These are phyloP conservation scores for Dromas ardeola DNA, from an alignment of 2,113 vertebrate genomes.

Conservation along the genomic window DNA sequence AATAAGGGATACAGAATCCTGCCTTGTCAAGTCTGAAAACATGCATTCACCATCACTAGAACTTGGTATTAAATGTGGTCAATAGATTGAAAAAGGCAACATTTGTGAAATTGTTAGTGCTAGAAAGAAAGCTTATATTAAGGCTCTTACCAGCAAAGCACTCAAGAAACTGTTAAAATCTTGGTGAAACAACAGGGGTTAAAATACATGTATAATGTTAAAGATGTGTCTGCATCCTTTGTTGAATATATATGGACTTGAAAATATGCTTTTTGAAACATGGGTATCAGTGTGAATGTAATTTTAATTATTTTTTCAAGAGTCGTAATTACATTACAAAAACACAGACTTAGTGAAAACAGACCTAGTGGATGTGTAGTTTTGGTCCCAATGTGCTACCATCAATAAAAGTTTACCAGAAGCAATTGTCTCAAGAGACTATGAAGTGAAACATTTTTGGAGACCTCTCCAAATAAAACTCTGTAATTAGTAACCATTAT, in stretches of 20 bases:
- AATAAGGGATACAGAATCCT: not conserved
- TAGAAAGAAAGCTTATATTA: not conserved
- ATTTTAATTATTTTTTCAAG: not conserved
- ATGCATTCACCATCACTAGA: not conserved
- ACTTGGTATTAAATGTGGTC: not conserved
- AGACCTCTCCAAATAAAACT: slow-evolving; percentile 31
- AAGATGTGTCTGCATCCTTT: not conserved
- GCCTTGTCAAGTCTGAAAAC: not conserved
- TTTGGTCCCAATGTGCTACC: not conserved
- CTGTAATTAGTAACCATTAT: slow-evolving; percentile 27
- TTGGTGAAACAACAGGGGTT: not conserved
- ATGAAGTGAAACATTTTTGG: slow-evolving; percentile 17
- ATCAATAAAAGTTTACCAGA: slow-evolving; percentile 25
- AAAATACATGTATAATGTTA: not conserved
- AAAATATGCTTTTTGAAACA: not conserved
- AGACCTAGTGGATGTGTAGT: not conserved
- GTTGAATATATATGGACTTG: not conserved
- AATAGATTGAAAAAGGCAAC: not conserved
- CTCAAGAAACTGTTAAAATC: not conserved
- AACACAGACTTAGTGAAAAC: not conserved
- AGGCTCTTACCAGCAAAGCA: not conserved
- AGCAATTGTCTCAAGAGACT: slow-evolving; percentile 20
- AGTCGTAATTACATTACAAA: not conserved
- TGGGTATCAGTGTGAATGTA: not conserved
- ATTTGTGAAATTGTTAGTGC: not conserved